Percentiles rank a stretch among this genome's conserved stretches.
Evolutionary conservation across 2,888 invertebrate genomes (phyloP).

Genomic region (Leptinotarsa tumamoca): DNA sequence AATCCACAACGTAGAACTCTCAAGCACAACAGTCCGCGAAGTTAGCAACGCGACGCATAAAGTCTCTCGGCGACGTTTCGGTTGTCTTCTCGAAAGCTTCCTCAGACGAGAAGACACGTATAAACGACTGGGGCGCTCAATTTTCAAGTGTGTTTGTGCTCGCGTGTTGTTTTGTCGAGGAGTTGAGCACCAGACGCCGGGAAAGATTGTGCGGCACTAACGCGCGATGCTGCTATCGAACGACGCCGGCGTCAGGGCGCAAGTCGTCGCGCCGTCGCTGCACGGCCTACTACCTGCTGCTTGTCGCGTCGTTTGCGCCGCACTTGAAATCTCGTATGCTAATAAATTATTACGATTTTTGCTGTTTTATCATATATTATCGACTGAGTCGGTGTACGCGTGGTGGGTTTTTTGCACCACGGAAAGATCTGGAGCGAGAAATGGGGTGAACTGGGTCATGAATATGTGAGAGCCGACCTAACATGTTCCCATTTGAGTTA

Average conservation of each 20-base stretch:
- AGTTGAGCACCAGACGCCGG: conserved; percentile 64
- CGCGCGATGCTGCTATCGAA: conserved; percentile 64
- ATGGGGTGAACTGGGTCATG: conserved; percentile 20
- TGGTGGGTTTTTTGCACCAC: conserved; percentile 11
- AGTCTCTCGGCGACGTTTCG: conserved; percentile 32
- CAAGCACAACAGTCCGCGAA: conserved; percentile 44
- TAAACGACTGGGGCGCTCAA: neutral
- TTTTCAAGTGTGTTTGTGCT: conserved; percentile 21
- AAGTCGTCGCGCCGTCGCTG: conserved; percentile 63
- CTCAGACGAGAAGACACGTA: conserved; percentile 1
- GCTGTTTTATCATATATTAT: conserved; percentile 52
- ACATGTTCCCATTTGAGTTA: neutral
- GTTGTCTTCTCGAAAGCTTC: conserved; percentile 7
- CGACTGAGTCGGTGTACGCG: conserved; percentile 32
- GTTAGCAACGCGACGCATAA: conserved; percentile 35
- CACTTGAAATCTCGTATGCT: conserved; percentile 57
- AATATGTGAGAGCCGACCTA: neutral
- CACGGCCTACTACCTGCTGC: conserved; percentile 64
- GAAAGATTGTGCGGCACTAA: conserved; percentile 66
- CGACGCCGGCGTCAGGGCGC: conserved; percentile 65
- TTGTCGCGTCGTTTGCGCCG: conserved; percentile 54
- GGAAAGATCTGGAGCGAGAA: conserved; percentile 17
- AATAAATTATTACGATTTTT: conserved; percentile 60
- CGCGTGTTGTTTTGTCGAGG: conserved; percentile 40
- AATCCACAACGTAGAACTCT: conserved; percentile 42